Evolutionary conservation across 2,797 vertebrate genomes (phyloP).

Genomic region (Coluber constrictor): DNA sequence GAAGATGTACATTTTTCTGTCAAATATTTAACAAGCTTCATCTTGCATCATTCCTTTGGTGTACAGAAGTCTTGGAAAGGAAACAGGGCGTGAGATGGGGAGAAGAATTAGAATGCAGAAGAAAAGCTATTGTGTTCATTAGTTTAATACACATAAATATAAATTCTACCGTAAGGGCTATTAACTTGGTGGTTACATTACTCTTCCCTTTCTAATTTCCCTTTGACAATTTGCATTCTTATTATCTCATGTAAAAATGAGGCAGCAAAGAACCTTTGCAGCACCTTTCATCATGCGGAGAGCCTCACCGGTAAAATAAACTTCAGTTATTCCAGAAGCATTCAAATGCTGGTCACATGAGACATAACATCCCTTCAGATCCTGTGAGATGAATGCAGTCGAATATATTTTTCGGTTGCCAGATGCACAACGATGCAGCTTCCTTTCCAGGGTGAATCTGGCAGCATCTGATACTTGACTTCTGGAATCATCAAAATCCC

Average conservation of each 20-base stretch:
- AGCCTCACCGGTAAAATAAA: neutral
- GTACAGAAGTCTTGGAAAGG: neutral
- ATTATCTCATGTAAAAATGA: conserved; percentile 14
- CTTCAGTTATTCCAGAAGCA: neutral
- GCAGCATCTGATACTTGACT: neutral
- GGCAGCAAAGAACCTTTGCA: neutral
- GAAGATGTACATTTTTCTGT: neutral
- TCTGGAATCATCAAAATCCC: neutral
- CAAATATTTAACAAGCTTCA: neutral
- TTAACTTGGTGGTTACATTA: neutral
- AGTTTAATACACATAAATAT: neutral
- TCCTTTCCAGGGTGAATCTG: neutral
- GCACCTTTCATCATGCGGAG: neutral
- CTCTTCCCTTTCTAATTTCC: conserved; percentile 17
- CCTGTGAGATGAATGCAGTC: neutral
- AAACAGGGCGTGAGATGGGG: neutral
- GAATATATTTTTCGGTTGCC: neutral
- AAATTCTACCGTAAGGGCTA: neutral
- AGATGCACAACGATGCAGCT: neutral
- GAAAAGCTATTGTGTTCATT: conserved; percentile 10
- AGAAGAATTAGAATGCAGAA: neutral
- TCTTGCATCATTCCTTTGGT: neutral
- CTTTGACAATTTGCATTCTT: conserved; percentile 21
- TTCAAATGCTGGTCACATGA: neutral
- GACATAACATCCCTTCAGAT: neutral